Base-by-base conservation (phyloP, 53 echinoderm and acorn worm genomes). In the Stichopus horrens region DNA sequence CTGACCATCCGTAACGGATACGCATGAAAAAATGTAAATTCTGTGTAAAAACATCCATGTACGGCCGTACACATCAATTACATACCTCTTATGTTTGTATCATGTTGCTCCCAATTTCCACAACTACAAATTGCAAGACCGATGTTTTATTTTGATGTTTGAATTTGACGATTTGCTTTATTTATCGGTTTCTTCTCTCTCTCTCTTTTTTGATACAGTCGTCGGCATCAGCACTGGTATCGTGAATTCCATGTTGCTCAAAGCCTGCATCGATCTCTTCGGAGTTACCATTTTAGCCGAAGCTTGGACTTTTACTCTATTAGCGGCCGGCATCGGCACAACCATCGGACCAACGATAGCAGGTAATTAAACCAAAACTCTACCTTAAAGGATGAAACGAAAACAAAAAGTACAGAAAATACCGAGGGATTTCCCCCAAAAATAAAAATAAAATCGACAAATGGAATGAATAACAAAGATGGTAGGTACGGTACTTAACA, bases 241-340 rank as follows among this genome's bases (percentile, higher is more conserved):
- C 9, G 98, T 97, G 7, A 97, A 97, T 74, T 93, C 94, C 73
- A 97, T 97, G 98, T 57, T 97, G 23, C 91, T 97, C 68, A 97
- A 97, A 77, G 98, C 94, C 2, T 90, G 93, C 21, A 94, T 97
- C 90, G 98, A 97, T 54, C 79, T 97, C 11, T 97, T 95, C 21
- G 98, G 98, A 13, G 90, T 91, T 63, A 93, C 93, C 67, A 88
- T 97, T 65, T 53, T 97, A 55, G 98, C 98, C n/a, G 98, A 97
- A 79, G 91, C 98, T 0, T 97, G 98, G 98, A 97, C 98, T 4
- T 84, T 95, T 7, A 93, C 98, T 5, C 89, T 97, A 51, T 89
- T 97, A 0, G 92, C 93, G 9, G 98, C 94, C 53, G 98, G 98
- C 57, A 79, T 97, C 7, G 98, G 98, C 21, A 95, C 95, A 58